These are phyloP conservation scores for Malurus splendens DNA, from an alignment of 2,797 vertebrate genomes.

Conservation along the genomic window DNA sequence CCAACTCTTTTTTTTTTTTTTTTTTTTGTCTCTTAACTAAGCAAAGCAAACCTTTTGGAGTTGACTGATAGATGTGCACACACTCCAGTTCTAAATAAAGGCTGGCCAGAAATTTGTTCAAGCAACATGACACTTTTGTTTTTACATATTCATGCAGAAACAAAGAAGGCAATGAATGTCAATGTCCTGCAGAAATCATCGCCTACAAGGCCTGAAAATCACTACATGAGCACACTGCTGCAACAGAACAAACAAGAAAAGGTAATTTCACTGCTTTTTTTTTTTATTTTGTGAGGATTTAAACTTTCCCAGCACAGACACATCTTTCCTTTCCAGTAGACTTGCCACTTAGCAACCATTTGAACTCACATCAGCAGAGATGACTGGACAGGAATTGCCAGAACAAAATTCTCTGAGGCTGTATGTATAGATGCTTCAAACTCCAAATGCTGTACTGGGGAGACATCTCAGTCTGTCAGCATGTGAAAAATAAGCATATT, in stretches of 20 bases:
- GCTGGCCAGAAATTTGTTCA: neutral
- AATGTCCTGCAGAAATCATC: neutral
- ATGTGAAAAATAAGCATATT: neutral
- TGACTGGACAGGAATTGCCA: neutral
- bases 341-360: neutral
- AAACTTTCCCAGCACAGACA: neutral
- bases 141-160: constrained; percentile 11
- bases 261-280: constrained; percentile 9
- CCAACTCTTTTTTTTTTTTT: neutral
- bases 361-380: neutral
- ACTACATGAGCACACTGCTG: neutral
- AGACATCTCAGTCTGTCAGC: neutral
- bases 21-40: neutral
- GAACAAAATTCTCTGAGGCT: constrained; percentile 2
- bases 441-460: neutral
- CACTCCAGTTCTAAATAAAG: neutral
- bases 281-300: constrained; percentile 17
- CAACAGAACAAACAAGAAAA: constrained; percentile 30
- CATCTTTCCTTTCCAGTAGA: constrained; percentile 17
- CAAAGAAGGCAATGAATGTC: constrained; percentile 3
- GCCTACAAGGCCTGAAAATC: constrained; percentile 29
- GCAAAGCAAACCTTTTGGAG: constrained; percentile 10
- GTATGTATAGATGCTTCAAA: neutral
- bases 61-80: neutral
- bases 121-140: constrained; percentile 14